Conservation (phyloP, 37 sponge, comb jelly and placozoan genomes). For the Halisarca cf. caerulea region DNA sequence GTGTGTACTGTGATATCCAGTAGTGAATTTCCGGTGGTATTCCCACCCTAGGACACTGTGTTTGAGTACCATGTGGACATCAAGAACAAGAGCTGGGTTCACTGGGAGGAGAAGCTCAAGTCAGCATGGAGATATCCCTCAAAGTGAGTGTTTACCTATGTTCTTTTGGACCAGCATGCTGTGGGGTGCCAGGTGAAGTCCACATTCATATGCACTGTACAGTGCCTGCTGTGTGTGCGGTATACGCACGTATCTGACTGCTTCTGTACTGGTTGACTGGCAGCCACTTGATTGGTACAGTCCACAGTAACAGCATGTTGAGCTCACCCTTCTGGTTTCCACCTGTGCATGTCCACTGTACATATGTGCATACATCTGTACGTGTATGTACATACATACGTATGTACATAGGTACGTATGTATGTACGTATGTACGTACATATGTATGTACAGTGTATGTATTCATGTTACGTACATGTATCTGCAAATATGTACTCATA, state of each 20-base stretch:
- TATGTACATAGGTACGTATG: background rate
- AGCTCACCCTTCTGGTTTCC: too few species aligned
- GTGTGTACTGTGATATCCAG: too few species aligned
- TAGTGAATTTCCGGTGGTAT: too few species aligned
- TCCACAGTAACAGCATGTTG: too few species aligned
- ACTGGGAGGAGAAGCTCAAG: slow-evolving; percentile 97
- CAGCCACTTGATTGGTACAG: too few species aligned
- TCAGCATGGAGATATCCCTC: slow-evolving; percentile 85
- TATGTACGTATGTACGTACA: background rate
- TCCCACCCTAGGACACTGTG: slow-evolving; percentile 74
- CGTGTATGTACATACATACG: background rate
- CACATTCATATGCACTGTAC: background rate
- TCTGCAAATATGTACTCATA: too few species aligned
- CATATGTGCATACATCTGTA: too few species aligned
- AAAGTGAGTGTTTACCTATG: slow-evolving; percentile 48
- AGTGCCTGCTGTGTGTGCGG: background rate
- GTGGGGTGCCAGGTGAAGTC: background rate
- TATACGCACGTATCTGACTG: background rate
- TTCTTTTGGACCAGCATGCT: background rate
- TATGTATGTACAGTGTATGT: too few species aligned
- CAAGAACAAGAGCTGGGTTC: slow-evolving; percentile 87
- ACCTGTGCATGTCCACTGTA: too few species aligned
- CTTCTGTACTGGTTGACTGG: too few species aligned
- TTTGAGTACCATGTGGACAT: slow-evolving; percentile 97
- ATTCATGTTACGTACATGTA: too few species aligned